phyloP scores from a whole-genome alignment of 2,797 vertebrate genomes.

The Huso huso region DNA sequence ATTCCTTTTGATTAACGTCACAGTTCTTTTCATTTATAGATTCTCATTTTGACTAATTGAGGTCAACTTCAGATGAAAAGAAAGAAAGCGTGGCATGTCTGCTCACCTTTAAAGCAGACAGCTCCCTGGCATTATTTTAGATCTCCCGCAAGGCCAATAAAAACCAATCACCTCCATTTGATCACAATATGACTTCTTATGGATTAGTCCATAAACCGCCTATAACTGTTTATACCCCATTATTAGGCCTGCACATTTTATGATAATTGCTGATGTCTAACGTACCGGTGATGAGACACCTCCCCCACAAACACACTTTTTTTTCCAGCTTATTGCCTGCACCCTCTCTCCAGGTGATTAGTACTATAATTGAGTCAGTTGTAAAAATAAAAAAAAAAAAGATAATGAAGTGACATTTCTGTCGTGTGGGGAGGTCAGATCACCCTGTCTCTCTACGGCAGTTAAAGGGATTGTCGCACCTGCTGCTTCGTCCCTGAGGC shows the following conservation, averaged over 20 bases:
- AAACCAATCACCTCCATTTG: conserved; percentile 32
- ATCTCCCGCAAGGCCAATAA: conserved; percentile 34
- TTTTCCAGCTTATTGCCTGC: conserved; percentile 18
- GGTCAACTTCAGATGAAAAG: conserved; percentile 11
- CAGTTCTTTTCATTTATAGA: not conserved
- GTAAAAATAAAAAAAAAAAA: conserved; percentile 40
- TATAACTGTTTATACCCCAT: conserved; percentile 37
- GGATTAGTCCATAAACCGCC: conserved; percentile 28
- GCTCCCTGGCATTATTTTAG: conserved; percentile 26
- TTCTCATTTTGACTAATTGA: conserved; percentile 26
- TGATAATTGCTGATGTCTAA: conserved; percentile 17
- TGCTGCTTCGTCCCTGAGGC: conserved; percentile 38
- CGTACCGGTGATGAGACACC: conserved; percentile 10
- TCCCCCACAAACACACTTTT: conserved; percentile 2
- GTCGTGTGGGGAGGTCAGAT: conserved; percentile 58
- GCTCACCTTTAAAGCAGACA: conserved; percentile 49
- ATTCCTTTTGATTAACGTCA: not conserved
- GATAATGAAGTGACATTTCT: conserved; percentile 60
- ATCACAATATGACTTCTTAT: conserved; percentile 24
- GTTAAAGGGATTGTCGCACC: conserved; percentile 31
- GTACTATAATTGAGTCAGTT: conserved; percentile 55
- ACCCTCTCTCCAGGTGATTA: conserved; percentile 48
- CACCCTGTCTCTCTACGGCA: conserved; percentile 38
- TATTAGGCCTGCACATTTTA: conserved; percentile 29
- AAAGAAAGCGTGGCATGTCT: conserved; percentile 38